A percentile compares a stretch with the other conserved stretches of the same genome.
Conservation (phyloP, 23 tunicate species). For the Ciona savignyi region DNA sequence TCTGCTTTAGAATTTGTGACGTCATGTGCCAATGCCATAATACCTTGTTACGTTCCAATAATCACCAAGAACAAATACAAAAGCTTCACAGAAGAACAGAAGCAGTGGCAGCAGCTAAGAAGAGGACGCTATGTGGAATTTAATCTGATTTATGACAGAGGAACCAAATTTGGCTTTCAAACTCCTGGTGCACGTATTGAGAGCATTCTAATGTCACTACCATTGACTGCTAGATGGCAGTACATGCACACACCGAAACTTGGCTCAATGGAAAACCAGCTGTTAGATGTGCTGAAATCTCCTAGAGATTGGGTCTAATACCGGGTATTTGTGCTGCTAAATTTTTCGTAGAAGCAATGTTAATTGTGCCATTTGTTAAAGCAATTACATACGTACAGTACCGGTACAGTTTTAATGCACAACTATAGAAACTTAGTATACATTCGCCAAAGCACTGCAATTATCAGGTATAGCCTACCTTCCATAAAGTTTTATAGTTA, state of each 20-base stretch:
- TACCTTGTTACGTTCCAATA: constrained; percentile 77
- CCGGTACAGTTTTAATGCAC: too few species aligned
- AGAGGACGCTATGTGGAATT: constrained; percentile 93
- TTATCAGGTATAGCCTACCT: too few species aligned
- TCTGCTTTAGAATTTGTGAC: constrained; percentile 60
- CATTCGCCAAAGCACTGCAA: too few species aligned
- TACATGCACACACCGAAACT: constrained; percentile 70
- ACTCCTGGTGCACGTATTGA: constrained; percentile 97
- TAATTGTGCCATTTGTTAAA: too few species aligned
- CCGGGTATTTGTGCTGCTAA: too few species aligned
- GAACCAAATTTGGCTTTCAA: constrained; percentile 91
- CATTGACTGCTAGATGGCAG: constrained; percentile 92
- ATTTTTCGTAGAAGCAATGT: too few species aligned
- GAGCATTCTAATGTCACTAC: constrained; percentile 91
- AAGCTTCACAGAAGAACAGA: constrained; percentile 53
- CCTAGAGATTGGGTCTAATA: constrained; percentile 88
- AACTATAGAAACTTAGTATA: too few species aligned
- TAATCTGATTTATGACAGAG: constrained; percentile 87
- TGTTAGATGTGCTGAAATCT: constrained; percentile 51
- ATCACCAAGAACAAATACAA: constrained; percentile 63
- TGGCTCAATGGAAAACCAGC: constrained; percentile 60
- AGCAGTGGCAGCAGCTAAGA: constrained; percentile 89
- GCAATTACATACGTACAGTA: too few species aligned
- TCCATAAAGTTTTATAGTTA: too few species aligned
- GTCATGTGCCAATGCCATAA: constrained; percentile 67